Base-by-base conservation (phyloP, 2,113 vertebrate genomes). In the Neogale vison region DNA sequence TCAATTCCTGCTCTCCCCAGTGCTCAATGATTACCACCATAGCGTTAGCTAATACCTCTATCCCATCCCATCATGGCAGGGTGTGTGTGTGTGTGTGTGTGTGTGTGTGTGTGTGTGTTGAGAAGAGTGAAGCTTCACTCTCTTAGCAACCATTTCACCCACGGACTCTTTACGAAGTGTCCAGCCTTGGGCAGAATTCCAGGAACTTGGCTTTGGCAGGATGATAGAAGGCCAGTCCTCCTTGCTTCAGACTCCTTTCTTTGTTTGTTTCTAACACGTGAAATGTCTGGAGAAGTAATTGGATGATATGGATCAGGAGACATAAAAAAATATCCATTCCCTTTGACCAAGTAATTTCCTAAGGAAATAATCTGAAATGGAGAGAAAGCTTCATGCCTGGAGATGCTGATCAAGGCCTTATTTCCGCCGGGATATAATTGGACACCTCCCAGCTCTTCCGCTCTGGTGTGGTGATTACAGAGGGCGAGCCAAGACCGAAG, bases 261-360 rank as follows among this genome's bases (percentile, higher is more conserved):
- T 77, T 72, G 20, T 93, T 92, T 82, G 67, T 90, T 90, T 94
- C 82, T 84, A 63, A 77, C 47, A 95, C 84, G 84, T 61, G 47
- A 96, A 97, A 96, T 83, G 31, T 83, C 63, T 94, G 39, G 36
- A 94, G 94, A 95, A 90, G n/a, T 18, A 85, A 93, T 96, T 93
- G 94, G 94, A 91, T 45, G 69, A 96, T 94, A 94, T 45, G 65
- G 39, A 97, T 96, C 90, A 72, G 65, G 93, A 94, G 63, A 98
- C 42, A 59, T 52, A 82, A 72, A 94, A 72, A 94, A 72, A 83
- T 90, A 88, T 92, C 63, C 72, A 74, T 94, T 96, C 74, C 50
- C 36, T 97, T 81, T 88, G 72, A 84, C 63, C 94, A 88, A 81
- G 76, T 95, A 77, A 90, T 97, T 96, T 91, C 84, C 83, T 50